These are phyloP conservation scores for Saimiri boliviensis DNA, from an alignment of 2,113 vertebrate genomes.

Conservation along the genomic window DNA sequence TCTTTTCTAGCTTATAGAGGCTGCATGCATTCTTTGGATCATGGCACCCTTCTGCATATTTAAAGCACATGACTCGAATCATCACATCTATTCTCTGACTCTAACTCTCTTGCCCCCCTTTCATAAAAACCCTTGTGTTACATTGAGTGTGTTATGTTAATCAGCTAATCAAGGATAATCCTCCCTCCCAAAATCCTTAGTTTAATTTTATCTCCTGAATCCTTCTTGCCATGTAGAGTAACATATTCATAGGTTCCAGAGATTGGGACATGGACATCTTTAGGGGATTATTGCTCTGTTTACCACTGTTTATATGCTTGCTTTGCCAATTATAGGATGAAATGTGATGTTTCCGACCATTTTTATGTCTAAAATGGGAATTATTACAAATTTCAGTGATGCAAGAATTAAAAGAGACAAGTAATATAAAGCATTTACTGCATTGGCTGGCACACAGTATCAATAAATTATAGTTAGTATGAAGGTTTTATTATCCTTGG, in stretches of 20 bases:
- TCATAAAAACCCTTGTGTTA: not conserved
- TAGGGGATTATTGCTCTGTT: not conserved
- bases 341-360: not conserved
- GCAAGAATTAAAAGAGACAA: not conserved
- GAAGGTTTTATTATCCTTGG: not conserved
- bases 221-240: not conserved
- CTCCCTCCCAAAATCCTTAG: not conserved
- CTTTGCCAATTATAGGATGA: not conserved
- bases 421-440: not conserved
- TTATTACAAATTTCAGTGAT: not conserved
- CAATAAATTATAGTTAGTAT: not conserved
- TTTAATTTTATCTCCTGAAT: not conserved
- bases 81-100: not conserved
- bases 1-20: not conserved
- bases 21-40: not conserved
- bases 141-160: not conserved
- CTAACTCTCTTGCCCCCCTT: not conserved
- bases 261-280: not conserved
- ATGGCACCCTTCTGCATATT: not conserved
- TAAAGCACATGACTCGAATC: not conserved
- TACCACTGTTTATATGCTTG: not conserved
- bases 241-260: not conserved
- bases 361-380: not conserved
- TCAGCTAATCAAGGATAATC: not conserved
- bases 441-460: not conserved